These are phyloP conservation scores for Eugnorisma glareosa DNA, from an alignment of 2,888 invertebrate genomes.

Conservation along the genomic window DNA sequence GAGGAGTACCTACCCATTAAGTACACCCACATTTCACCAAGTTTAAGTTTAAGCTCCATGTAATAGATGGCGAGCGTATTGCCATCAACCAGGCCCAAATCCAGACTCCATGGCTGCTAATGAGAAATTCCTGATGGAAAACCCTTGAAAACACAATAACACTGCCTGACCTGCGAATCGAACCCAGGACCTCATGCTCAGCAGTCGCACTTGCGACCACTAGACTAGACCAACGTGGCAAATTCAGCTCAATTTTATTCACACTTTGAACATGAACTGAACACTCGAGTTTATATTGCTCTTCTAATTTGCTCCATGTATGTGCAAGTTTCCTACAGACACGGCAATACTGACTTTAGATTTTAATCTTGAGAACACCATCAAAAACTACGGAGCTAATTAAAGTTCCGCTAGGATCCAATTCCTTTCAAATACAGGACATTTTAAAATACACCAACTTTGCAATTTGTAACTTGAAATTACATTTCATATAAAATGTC, in stretches of 20 bases:
- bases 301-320: conserved; percentile 21
- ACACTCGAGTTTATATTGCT: neutral
- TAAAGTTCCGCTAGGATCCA: conserved; percentile 48
- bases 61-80: too few species aligned
- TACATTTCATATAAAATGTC: conserved; percentile 42
- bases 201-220: too few species aligned
- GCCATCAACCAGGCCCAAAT: too few species aligned
- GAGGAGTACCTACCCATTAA: too few species aligned
- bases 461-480: conserved; percentile 46
- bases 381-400: conserved; percentile 41
- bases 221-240: too few species aligned
- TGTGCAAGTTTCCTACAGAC: conserved; percentile 14
- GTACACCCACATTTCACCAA: too few species aligned
- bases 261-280: neutral
- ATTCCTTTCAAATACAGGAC: conserved; percentile 42
- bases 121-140: too few species aligned
- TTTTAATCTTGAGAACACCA: conserved; percentile 29
- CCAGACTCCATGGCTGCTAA: too few species aligned
- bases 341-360: neutral
- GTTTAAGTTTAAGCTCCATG: too few species aligned
- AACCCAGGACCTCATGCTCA: too few species aligned
- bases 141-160: too few species aligned
- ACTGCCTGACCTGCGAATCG: too few species aligned
- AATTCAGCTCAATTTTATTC: neutral
- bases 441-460: conserved; percentile 45